phyloP scores from a whole-genome alignment of 2,888 invertebrate genomes.

The Sesia bembeciformis region DNA sequence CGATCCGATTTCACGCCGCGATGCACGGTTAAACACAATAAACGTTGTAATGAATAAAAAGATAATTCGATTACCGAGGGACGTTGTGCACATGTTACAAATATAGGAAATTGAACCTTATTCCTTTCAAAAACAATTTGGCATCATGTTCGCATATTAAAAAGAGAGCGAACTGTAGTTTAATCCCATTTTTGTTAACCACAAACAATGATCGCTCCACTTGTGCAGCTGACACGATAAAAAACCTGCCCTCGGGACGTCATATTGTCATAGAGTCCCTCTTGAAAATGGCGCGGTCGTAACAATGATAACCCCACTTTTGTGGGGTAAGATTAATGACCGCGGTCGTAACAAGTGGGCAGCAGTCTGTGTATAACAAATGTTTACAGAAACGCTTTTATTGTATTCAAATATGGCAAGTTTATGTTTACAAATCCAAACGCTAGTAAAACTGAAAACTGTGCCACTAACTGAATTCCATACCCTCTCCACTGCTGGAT shows the following conservation, averaged over 20 bases:
- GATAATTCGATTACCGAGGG: constrained; percentile 14
- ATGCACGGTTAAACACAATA: constrained; percentile 46
- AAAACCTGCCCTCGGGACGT: constrained; percentile 31
- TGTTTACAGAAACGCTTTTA: constrained; percentile 4
- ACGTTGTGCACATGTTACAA: constrained; percentile 23
- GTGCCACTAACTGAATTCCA: no score
- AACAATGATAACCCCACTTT: constrained; percentile 12
- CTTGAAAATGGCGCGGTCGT: constrained; percentile 1
- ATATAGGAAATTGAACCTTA: constrained; percentile 6
- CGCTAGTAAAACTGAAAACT: no score
- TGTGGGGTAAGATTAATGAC: constrained; percentile 21
- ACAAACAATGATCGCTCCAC: constrained; percentile 44
- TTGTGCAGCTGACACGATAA: constrained; percentile 64
- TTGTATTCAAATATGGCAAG: neutral
- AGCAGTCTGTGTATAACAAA: constrained; percentile 14
- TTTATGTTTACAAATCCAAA: no score
- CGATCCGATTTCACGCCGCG: constrained; percentile 57
- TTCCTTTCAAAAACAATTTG: constrained; percentile 9
- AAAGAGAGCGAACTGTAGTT: neutral
- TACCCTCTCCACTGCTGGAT: no score
- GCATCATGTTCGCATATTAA: constrained; percentile 4
- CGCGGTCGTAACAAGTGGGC: constrained; percentile 33
- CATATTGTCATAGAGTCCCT: constrained; percentile 7
- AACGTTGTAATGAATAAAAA: constrained; percentile 58
- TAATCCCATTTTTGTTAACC: constrained; percentile 42